Percentiles rank a stretch among this genome's conserved stretches.
Evolutionary conservation across 2,888 invertebrate genomes (phyloP).

Genomic region (Tiliacea aurago): DNA sequence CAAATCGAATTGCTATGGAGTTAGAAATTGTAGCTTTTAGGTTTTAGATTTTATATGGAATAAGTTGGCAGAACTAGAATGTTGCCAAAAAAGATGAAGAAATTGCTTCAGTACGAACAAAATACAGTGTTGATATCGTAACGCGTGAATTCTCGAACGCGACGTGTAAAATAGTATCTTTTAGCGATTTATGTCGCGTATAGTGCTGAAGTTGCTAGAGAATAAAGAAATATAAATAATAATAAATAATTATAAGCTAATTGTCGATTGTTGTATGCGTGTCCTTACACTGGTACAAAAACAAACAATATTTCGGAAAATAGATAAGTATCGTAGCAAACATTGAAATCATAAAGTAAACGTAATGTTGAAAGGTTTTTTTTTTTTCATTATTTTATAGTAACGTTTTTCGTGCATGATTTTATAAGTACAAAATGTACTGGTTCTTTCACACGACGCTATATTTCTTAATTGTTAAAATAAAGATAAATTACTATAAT

Average conservation of each 20-base stretch:
- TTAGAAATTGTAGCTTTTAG: constrained; percentile 48
- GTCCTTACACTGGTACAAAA: constrained; percentile 74
- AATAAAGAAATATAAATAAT: constrained; percentile 67
- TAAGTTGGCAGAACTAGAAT: constrained; percentile 19
- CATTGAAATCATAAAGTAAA: constrained; percentile 69
- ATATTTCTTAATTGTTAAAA: constrained; percentile 85
- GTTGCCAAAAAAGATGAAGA: constrained; percentile 13
- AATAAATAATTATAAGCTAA: constrained; percentile 67
- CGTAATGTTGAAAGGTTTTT: constrained; percentile 75
- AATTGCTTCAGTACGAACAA: constrained; percentile 53
- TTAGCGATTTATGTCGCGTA: constrained; percentile 58
- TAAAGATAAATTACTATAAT: constrained; percentile 83
- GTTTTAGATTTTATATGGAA: constrained; percentile 37
- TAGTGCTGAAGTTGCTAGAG: constrained; percentile 70
- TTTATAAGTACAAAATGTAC: constrained; percentile 85
- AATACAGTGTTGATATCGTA: constrained; percentile 30
- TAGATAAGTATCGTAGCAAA: constrained; percentile 70
- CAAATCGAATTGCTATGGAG: constrained; percentile 42
- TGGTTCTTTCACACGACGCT: constrained; percentile 77
- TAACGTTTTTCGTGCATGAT: constrained; percentile 80
- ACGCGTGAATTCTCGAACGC: constrained; percentile 50
- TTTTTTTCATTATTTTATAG: constrained; percentile 80
- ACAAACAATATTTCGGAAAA: constrained; percentile 65
- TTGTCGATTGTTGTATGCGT: constrained; percentile 70
- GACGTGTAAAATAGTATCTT: constrained; percentile 66